These are phyloP conservation scores for Sciurus carolinensis DNA, from an alignment of 2,797 vertebrate species.

Conservation along the genomic window DNA sequence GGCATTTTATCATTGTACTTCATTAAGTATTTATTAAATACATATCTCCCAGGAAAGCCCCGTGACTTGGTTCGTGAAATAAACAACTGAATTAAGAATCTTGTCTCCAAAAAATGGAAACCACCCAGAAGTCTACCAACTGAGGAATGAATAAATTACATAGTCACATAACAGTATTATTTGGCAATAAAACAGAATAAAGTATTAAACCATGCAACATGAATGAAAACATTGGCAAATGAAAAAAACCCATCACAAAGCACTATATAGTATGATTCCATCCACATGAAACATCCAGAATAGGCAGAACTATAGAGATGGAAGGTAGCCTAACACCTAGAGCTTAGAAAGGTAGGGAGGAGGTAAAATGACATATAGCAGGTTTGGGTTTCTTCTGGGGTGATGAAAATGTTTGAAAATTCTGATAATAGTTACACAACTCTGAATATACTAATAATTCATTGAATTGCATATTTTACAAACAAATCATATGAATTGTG, in stretches of 20 bases:
- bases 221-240: not conserved
- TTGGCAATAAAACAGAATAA: constrained; percentile 12
- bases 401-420: not conserved
- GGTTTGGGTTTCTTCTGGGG: not conserved
- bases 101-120: not conserved
- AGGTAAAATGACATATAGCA: not conserved
- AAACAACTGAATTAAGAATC: constrained; percentile 9
- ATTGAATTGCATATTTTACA: not conserved
- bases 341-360: not conserved
- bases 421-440: not conserved
- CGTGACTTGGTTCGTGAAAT: not conserved
- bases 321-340: not conserved
- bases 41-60: not conserved
- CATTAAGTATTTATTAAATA: constrained; percentile 15
- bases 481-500: not conserved
- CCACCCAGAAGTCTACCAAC: not conserved
- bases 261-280: not conserved
- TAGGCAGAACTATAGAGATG: not conserved
- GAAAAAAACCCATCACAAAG: not conserved
- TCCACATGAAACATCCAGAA: not conserved
- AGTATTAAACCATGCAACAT: not conserved
- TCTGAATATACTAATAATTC: not conserved
- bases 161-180: not conserved
- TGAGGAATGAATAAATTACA: constrained; percentile 14
- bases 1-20: not conserved